These are phyloP conservation scores for Spisula subtruncata DNA, from an alignment of 2,888 invertebrate species.

Conservation along the genomic window DNA sequence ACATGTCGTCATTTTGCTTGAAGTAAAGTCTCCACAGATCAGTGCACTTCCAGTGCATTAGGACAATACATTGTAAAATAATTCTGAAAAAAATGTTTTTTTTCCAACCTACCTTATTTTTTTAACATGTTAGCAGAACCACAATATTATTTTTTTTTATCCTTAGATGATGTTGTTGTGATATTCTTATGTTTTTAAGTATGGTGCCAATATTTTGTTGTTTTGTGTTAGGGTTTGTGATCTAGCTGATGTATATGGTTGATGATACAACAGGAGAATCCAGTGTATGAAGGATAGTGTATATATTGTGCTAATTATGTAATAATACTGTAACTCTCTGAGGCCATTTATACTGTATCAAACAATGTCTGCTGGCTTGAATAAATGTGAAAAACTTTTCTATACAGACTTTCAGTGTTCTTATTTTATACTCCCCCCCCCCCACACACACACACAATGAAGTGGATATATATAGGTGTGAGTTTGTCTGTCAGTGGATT, in stretches of 20 bases:
- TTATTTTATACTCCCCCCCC: too few relatives aligned
- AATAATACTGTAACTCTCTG: not conserved
- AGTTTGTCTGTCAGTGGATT: too few relatives aligned
- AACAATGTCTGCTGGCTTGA: constrained; percentile 39
- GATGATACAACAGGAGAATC: not conserved
- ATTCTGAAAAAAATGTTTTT: too few relatives aligned
- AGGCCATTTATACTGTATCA: constrained; percentile 34
- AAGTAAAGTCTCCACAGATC: too few relatives aligned
- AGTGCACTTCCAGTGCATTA: too few relatives aligned
- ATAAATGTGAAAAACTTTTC: constrained; percentile 41
- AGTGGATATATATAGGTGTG: too few relatives aligned
- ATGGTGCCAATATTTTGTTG: constrained; percentile 3
- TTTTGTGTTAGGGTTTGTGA: not conserved
- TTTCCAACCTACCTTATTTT: too few relatives aligned
- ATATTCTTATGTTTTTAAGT: constrained; percentile 23
- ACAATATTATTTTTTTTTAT: too few relatives aligned
- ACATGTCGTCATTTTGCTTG: too few relatives aligned
- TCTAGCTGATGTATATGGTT: not conserved
- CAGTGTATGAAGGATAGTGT: not conserved
- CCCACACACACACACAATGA: too few relatives aligned
- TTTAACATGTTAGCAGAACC: too few relatives aligned
- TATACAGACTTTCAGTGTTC: not conserved
- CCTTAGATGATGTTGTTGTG: not conserved
- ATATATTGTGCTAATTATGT: constrained; percentile 19
- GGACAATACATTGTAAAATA: too few relatives aligned